Evolutionary conservation across 2,113 vertebrate genomes (phyloP), one percentile per base, ranked within the genome.

Genomic region (Cisticola juncidis): DNA sequence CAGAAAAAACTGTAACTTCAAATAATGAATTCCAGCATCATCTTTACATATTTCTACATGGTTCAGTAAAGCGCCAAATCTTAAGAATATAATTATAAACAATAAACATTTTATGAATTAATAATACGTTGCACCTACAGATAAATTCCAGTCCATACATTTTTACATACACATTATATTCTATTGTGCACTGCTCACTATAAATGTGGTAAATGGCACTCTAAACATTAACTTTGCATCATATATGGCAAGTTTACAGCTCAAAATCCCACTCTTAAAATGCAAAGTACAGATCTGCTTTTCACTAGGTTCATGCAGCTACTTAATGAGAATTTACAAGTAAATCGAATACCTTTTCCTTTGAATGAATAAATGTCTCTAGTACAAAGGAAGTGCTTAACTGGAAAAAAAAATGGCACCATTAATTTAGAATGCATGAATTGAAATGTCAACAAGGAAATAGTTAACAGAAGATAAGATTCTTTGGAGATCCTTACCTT

Each of bases 321-420:
- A 95, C 47, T 62, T 44, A 66, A 61, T 21, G 48, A 93, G 77
- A 92, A 91, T 92, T 91, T 44, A 92, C 88, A 95, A 95, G 54
- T 77, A 94, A 88, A 89, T n/a, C 7, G 23, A 96, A 79, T 97
- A 99, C 99, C 99, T 99, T 99, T 98, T 99, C 99, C 97, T 99
- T 99, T 69, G 99, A 99, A 98, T 99, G 99, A 96, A 99, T 99
- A 97, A 99, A 99, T 25, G 99, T 99, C 95, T 99, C 99, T 51
- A 99, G 98, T 80, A 99, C 99, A 97, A 99, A 99, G 12, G 99
- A 99, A 29, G 99, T 99, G 96, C 99, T 99, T 97, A 99, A 98
- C 99, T 99, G 98, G 93, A 91, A 94, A 93, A 94, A 97, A 83
- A 90, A 77, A 92, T 95, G 3, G 94, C 40, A 96, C 38, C 94